Base-by-base conservation (phyloP, 1,140 invertebrate species). In the Rhyzopertha dominica region DNA sequence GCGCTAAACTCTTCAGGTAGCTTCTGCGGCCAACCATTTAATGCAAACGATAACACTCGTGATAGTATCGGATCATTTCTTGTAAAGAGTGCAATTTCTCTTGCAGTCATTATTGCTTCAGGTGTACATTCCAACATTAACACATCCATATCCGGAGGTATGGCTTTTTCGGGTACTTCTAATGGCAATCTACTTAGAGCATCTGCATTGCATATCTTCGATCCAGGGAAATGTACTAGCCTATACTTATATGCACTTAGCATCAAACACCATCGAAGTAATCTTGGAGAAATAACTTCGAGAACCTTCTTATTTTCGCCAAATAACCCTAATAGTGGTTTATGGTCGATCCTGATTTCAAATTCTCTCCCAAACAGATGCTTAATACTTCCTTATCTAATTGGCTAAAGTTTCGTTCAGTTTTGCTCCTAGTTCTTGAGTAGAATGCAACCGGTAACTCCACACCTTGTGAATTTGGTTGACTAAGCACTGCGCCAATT, bases 371-470 rank as follows among this genome's bases (percentile, higher is more conserved):
- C 43, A 35, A 32, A 37, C 4, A 53, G 9, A 62, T 58, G 4
- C 56, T 51, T 8, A 62, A 16, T 1, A 54, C 60, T 41, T 66
- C 58, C 18, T 45, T 41, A 4, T 64, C 56, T 8, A 63, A 44
- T 16, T 58, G 56, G 13, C 50, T 46, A 35, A 53, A 54, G 37
- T 49, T 57, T 43, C 38, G 24, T 32, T 54, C 54, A 3, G 48
- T 24, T 20, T 23, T 38, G 25, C 19, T 25, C 16, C 54, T 24
- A 1, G 50, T 56, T 13, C 43, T 22, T 16, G 47, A 47, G 13
- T 17, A 28, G 34, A 41, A 51, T 16, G 24, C 32, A 25, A 49
- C 23, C 23, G 41, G 30, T 28, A 26, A 18, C 39, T 43, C 42
- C 8, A 14, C 16, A 16, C 43, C 40, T 26, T 51, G 19, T 47